Evolutionary conservation across 1,140 invertebrate species (phyloP).

Genomic region (Lordiphosa mommai): DNA sequence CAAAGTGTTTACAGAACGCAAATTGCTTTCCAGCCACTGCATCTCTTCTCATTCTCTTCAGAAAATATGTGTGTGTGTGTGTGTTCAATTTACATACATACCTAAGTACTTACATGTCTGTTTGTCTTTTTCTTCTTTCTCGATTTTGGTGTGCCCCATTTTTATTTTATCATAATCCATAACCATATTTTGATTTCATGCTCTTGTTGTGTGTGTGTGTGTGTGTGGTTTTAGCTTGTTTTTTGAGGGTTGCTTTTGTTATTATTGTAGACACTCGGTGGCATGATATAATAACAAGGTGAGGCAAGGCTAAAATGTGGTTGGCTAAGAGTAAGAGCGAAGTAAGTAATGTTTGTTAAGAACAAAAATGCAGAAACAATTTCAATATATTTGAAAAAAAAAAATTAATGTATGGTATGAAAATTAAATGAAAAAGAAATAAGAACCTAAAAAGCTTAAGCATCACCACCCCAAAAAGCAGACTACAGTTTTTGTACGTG

Average conservation of each 20-base stretch:
- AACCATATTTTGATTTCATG: slow-evolving; percentile 70
- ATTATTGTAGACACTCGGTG: slow-evolving; percentile 25
- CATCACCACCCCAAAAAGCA: too few relatives aligned
- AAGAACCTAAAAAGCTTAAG: too few relatives aligned
- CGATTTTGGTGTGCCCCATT: slow-evolving; percentile 49
- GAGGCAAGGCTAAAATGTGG: neutral
- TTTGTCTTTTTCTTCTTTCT: neutral
- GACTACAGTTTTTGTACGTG: too few relatives aligned
- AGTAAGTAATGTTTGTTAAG: too few relatives aligned
- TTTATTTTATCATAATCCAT: slow-evolving; percentile 71
- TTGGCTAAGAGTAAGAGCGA: too few relatives aligned
- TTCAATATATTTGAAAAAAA: too few relatives aligned
- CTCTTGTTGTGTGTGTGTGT: slow-evolving; percentile 40
- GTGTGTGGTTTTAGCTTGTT: slow-evolving; percentile 58
- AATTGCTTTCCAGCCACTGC: slow-evolving; percentile 23
- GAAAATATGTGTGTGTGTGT: slow-evolving; percentile 18
- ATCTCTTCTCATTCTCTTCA: neutral
- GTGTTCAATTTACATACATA: too few relatives aligned
- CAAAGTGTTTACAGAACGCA: slow-evolving; percentile 16
- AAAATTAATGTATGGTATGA: too few relatives aligned
- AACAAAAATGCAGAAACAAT: too few relatives aligned
- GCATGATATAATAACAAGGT: neutral
- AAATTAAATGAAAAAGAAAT: too few relatives aligned
- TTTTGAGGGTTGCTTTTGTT: slow-evolving; percentile 45
- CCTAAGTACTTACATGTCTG: slow-evolving; percentile 17